Evolutionary conservation across 2,888 invertebrate genomes (phyloP), one percentile per base, ranked within the genome.

Genomic region (Andrena bicolor): DNA sequence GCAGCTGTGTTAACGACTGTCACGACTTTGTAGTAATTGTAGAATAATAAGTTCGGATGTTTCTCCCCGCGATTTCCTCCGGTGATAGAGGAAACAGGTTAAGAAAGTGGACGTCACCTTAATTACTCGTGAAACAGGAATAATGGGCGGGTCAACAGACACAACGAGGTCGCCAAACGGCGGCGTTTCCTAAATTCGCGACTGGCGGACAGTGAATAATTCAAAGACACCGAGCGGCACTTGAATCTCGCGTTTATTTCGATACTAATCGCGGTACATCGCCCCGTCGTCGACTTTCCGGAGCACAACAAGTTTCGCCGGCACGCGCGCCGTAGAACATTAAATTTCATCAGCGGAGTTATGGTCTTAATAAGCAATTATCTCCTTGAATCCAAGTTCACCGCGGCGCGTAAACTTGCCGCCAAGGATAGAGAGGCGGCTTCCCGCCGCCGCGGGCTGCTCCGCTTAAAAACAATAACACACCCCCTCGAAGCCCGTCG

Each of bases 261-360:
- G 13, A 56, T 63, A n/a, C 56, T 30, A 30, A 56, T 56, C 56
- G 58, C 64, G 51, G 41, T 41, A 65, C 60, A 41, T 69, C 65
- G 28, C 26, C 23, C 63, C 20, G 63, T 35, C 64, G 49, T 28
- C 41, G 58, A 76, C 63, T 69, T 64, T 69, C 23, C 56, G 48
- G 5, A 41, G 20, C 23, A 63, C 58, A 53, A 68, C 65, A 61
- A 64, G 69, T 69, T 65, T 30, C 79, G 1, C 16, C 41, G n/a
- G 41, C 28, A 49, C 23, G 26, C n/a, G 58, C 30, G 30, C 51
- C 30, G 16, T 8, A 10, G 28, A 76, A 77, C 79, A 65, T 80
- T 76, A 76, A 80, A 80, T 76, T 80, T 70, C 79, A 80, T 76
- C 79, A 70, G 16, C 79, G 49, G 51, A 81, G 79, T 73, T 79